Percentiles rank a stretch among this genome's conserved stretches.
Conservation (phyloP, 2,888 invertebrate genomes). For the Macrostomum cliftonense region DNA sequence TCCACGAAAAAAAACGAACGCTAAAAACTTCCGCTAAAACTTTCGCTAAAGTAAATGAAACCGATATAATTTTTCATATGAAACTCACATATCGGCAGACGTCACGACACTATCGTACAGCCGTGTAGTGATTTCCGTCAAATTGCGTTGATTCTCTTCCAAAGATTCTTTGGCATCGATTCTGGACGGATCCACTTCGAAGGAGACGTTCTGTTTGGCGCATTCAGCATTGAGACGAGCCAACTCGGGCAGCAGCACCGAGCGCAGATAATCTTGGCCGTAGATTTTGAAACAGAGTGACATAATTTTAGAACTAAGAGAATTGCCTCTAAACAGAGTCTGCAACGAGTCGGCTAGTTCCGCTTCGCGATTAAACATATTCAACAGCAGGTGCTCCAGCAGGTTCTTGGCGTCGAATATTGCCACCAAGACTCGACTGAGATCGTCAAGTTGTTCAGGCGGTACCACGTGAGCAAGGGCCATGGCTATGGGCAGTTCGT, state of each 20-base stretch:
- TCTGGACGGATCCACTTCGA: conserved; percentile 64
- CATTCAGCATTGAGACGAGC: no score
- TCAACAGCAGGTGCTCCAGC: conserved; percentile 79
- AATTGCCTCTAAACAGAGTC: conserved; percentile 85
- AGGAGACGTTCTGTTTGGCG: conserved; percentile 44
- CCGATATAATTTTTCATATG: no score
- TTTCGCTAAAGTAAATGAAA: no score
- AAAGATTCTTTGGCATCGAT: conserved; percentile 39
- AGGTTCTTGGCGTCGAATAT: conserved; percentile 90
- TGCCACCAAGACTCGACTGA: conserved; percentile 83
- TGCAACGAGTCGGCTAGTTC: conserved; percentile 96
- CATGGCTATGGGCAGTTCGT: conserved; percentile 85
- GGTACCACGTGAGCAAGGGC: conserved; percentile 86
- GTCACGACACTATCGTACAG: conserved; percentile 78
- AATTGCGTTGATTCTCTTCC: conserved; percentile 63
- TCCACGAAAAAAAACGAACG: no score
- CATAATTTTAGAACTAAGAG: conserved; percentile 91
- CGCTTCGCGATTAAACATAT: conserved; percentile 74
- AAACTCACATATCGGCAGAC: conserved; percentile 60
- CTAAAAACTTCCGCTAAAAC: no score
- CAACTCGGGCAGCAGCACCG: conserved; percentile 53
- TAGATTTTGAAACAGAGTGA: conserved; percentile 94
- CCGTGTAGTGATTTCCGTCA: conserved; percentile 70
- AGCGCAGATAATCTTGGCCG: conserved; percentile 71
- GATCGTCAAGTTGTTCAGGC: conserved; percentile 57